Evolutionary conservation across 2,797 vertebrate species (phyloP).

Genomic region (Cetoscarus ocellatus): DNA sequence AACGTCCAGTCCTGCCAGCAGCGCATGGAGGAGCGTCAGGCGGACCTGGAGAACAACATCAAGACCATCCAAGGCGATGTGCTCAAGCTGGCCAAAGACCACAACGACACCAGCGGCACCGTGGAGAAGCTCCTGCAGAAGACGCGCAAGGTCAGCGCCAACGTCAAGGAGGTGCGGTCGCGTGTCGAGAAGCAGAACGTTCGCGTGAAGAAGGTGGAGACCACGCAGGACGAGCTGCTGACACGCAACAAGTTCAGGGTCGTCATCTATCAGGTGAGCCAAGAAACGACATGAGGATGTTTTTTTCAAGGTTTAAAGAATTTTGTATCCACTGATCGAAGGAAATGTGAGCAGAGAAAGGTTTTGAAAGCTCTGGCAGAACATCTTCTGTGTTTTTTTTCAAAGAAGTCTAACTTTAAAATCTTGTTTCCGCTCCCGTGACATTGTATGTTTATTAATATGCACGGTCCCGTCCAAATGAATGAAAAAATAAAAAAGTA

Average conservation of each 20-base stretch:
- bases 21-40: slow-evolving; percentile 94
- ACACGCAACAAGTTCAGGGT: slow-evolving; percentile 98
- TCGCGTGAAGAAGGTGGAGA: slow-evolving; percentile 92
- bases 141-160: slow-evolving; percentile 93
- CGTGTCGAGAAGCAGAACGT: slow-evolving; percentile 93
- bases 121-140: slow-evolving; percentile 96
- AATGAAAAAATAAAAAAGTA: too few relatives aligned
- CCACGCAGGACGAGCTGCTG: slow-evolving; percentile 95
- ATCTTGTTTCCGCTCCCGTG: too few relatives aligned
- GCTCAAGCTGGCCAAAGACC: slow-evolving; percentile 92
- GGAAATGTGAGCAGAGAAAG: too few relatives aligned
- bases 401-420: too few relatives aligned
- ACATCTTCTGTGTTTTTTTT: too few relatives aligned
- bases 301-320: not conserved
- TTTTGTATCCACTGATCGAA: too few relatives aligned
- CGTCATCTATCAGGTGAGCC: slow-evolving; percentile 95
- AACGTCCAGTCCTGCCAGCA: slow-evolving; percentile 94
- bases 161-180: slow-evolving; percentile 93
- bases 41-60: slow-evolving; percentile 92
- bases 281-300: not conserved
- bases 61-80: slow-evolving; percentile 95
- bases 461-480: too few relatives aligned
- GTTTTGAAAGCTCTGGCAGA: too few relatives aligned
- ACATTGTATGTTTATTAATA: too few relatives aligned
- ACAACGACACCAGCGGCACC: slow-evolving; percentile 87